Base-by-base conservation (phyloP, 2,113 vertebrate species). In the Lamprotornis superbus region DNA sequence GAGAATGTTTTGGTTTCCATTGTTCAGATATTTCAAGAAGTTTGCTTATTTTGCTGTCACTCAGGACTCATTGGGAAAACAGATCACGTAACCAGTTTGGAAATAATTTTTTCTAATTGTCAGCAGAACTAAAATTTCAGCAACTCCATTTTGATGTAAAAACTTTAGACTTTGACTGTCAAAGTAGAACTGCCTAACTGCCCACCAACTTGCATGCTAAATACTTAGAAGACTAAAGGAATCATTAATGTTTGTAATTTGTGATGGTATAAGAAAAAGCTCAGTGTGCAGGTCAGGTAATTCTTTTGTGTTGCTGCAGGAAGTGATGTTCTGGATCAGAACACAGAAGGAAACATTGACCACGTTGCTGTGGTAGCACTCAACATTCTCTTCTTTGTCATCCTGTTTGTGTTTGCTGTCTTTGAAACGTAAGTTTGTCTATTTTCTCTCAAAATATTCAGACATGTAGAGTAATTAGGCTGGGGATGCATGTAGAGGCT, bases 331-430 rank as follows among this genome's bases (percentile, higher is more conserved):
- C 46, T 95, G n/a, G 75, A 89, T 65, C 95, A 98, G 37, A 97
- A 97, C 16, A 16, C 88, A 8, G 98, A 98, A 88, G 98, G 96
- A 91, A 93, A 57, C 30, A 93, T 99, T 60, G 99, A 99, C 87
- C 98, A 98, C 4, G 60, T 99, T 33, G 99, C 99, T 24, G 98
- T 99, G 24, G 80, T 99, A 65, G 98, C 98, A 47, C 98, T 98
- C 71, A 99, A 99, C 87, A 4, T 98, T 94, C 98, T 99, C 44
- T 99, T 99, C 97, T 99, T 99, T 91, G 83, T 99, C 83, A 85
- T 98, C 97, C 97, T 99, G 74, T 99, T 99, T 96, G 98, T 99
- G 84, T 99, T 99, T 94, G 99, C 99, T 6, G 97, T 99, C 83
- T 99, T 99, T 97, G 99, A 99, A 98, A 99, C 99, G 99, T 99